Conservation (phyloP, 1,140 invertebrate genomes). For the Maconellicoccus hirsutus region DNA sequence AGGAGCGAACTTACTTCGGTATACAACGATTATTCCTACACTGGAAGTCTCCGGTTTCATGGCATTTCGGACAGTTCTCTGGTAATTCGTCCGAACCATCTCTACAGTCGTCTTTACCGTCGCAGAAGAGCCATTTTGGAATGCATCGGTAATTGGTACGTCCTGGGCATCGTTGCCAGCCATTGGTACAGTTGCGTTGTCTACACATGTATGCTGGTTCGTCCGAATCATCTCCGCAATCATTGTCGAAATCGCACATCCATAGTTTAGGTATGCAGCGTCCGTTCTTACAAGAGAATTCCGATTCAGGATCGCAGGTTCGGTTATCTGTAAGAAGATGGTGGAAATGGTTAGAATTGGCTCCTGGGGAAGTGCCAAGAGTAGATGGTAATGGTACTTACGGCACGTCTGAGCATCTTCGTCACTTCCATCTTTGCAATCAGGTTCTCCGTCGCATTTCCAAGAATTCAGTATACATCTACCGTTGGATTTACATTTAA, state of each 20-base stretch:
- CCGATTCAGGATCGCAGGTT: constrained; percentile 66
- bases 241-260: constrained; percentile 90
- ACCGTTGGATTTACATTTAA: constrained; percentile 82
- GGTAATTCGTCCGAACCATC: constrained; percentile 82
- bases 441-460: constrained; percentile 90
- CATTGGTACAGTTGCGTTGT: constrained; percentile 78
- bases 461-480: constrained; percentile 87
- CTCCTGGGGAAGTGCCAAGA: no score
- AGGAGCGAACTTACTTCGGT: constrained; percentile 47
- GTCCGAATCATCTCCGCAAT: constrained; percentile 87
- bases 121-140: constrained; percentile 89
- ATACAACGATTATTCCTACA: constrained; percentile 88
- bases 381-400: constrained; percentile 37
- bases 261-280: constrained; percentile 91
- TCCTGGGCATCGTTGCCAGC: constrained; percentile 83
- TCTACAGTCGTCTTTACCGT: constrained; percentile 82
- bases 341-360: no score
- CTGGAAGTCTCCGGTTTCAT: constrained; percentile 76
- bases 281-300: constrained; percentile 79
- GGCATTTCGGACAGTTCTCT: constrained; percentile 79
- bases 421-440: constrained; percentile 88
- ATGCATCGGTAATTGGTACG: constrained; percentile 84
- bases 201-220: constrained; percentile 85
- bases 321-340: constrained; percentile 49
- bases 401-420: constrained; percentile 79